Evolutionary conservation across 2,888 invertebrate genomes (phyloP), one percentile per base, ranked within the genome.

Genomic region (Apoda limacodes): DNA sequence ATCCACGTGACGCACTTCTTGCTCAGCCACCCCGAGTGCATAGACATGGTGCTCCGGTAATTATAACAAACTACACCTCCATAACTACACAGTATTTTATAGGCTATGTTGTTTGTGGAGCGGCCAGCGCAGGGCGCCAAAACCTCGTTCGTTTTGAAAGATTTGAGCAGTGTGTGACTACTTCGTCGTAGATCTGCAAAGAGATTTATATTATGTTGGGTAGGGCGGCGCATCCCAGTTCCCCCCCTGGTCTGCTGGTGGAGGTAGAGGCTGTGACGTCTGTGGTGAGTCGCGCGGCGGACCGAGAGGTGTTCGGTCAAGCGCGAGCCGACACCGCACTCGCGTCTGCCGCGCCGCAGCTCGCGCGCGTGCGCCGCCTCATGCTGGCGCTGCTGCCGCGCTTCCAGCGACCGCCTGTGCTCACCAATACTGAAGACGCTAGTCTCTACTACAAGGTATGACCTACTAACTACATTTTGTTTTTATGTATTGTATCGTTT

Each of bases 1-100:
- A 74, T 87, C 5, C 93, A 94, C 78, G 87, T 95, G 27, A 85
- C 92, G 49, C 88, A 90, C 47, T 89, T 93, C 48, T 61, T 95
- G 23, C 83, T 93, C 28, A 87, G 89, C 33, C 93, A 95, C 62
- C 81, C 89, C 28, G 94, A 95, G 51, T 88, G 89, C 34, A 84
- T 95, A 32, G 90, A 92, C 50, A 83, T 88, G 46, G 86, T 93
- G 28, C 70, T 96, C 27, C 82, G 93, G 78, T 78, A 35, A 13
- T n/a, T n/a, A n/a, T n/a, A n/a, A n/a, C n/a, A n/a, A n/a, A n/a
- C n/a, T n/a, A n/a, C n/a, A n/a, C n/a, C n/a, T n/a, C n/a, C n/a
- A n/a, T n/a, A n/a, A n/a, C n/a, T n/a, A n/a, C n/a, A n/a, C n/a
- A n/a, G n/a, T n/a, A n/a, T n/a, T n/a, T n/a, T n/a, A n/a, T n/a